phyloP scores from a whole-genome alignment of 1,140 invertebrate species.

The Cydia strobilella region DNA sequence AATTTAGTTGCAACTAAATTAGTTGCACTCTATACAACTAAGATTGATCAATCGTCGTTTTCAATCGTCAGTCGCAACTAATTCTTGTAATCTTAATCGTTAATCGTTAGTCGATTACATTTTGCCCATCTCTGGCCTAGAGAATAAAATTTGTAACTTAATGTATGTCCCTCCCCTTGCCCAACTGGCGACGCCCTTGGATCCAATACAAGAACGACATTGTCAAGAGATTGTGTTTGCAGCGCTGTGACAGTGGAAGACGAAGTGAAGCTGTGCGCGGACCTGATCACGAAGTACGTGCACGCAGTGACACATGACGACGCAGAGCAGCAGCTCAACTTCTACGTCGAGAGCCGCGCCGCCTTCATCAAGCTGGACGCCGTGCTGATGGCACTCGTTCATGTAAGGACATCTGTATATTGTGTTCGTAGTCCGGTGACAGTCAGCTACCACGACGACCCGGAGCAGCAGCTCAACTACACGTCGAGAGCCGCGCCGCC shows the following conservation, averaged over 20 bases:
- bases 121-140: no score
- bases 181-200: no score
- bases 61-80: no score
- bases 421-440: conserved; percentile 77
- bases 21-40: no score
- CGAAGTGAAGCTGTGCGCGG: conserved; percentile 92
- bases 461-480: conserved; percentile 95
- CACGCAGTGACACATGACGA: conserved; percentile 89
- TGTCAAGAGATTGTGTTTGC: conserved; percentile 35
- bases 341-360: conserved; percentile 95
- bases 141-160: no score
- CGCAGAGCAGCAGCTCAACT: conserved; percentile 94
- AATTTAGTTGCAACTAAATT: no score
- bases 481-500: conserved; percentile 92
- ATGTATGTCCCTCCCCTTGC: no score
- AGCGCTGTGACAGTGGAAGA: conserved; percentile 96
- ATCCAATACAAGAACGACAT: no score
- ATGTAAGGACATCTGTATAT: conserved; percentile 78
- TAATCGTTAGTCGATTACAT: no score
- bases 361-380: conserved; percentile 94
- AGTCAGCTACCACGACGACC: conserved; percentile 83
- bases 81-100: no score
- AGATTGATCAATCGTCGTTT: no score
- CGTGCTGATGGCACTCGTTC: conserved; percentile 91
- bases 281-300: conserved; percentile 91